Conservation (phyloP, 2,113 vertebrate species). For the Actenoides lindsayi region DNA sequence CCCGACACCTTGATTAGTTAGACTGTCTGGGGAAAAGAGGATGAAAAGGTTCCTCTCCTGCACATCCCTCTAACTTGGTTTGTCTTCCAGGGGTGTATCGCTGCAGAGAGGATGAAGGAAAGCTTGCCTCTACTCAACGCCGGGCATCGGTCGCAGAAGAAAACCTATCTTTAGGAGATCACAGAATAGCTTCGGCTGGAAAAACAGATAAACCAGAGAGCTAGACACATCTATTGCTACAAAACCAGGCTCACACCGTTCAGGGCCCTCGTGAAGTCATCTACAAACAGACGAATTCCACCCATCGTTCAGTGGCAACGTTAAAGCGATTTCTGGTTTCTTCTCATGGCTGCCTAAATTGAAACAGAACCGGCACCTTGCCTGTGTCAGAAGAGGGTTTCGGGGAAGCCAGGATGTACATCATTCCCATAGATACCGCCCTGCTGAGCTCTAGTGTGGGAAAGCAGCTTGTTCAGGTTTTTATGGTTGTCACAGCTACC, state of each 20-base stretch:
- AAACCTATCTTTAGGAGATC: not conserved
- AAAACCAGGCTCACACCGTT: not conserved
- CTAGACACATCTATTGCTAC: fast-evolving
- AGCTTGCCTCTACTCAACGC: fast-evolving
- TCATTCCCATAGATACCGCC: not conserved
- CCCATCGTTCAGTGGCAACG: fast-evolving
- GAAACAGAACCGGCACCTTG: not conserved
- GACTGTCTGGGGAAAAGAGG: not conserved
- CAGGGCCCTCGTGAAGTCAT: not conserved
- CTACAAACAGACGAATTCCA: not conserved
- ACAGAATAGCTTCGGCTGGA: too few species aligned
- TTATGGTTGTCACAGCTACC: not conserved
- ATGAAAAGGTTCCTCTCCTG: not conserved
- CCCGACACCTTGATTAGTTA: fast-evolving
- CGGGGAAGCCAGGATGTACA: not conserved
- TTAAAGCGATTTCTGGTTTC: not conserved
- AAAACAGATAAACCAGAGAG: not conserved
- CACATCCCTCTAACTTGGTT: fast-evolving
- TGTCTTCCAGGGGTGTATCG: fast-evolving
- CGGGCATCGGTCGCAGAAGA: not conserved
- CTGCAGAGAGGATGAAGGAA: not conserved
- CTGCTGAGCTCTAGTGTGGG: not conserved
- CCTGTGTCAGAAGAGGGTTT: not conserved
- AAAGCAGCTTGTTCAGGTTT: not conserved
- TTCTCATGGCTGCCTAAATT: not conserved